phyloP scores from a whole-genome alignment of 2,113 vertebrate genomes.

The Pithys albifrons region DNA sequence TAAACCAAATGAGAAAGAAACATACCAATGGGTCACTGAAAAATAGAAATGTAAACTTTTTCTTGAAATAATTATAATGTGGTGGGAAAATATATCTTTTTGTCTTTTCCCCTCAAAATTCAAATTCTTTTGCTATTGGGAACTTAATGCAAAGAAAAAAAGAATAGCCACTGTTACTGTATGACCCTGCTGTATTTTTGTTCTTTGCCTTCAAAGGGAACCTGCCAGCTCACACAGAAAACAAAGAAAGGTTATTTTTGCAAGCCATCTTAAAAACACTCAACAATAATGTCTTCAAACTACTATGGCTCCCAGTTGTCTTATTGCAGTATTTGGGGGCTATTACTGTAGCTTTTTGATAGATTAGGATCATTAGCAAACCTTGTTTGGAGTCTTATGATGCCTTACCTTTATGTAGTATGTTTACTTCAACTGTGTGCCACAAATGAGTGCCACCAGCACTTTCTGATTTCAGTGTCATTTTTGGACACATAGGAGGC shows the following conservation, averaged over 20 bases:
- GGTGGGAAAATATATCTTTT: background rate
- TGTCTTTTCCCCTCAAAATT: background rate
- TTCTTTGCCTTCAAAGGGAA: constrained; percentile 7
- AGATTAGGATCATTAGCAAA: background rate
- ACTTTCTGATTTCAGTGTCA: background rate
- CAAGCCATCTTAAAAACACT: constrained; percentile 25
- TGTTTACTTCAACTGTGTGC: background rate
- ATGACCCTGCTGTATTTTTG: background rate
- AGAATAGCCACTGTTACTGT: background rate
- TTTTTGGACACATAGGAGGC: background rate
- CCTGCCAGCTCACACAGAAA: background rate
- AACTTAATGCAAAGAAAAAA: background rate
- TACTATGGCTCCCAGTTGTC: background rate
- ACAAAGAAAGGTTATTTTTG: constrained; percentile 17
- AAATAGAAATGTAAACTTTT: background rate
- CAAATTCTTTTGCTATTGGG: background rate
- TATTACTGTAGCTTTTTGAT: background rate
- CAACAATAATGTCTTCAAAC: background rate
- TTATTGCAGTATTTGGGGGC: background rate
- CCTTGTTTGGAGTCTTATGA: background rate
- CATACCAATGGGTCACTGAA: background rate
- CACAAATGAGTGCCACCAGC: background rate
- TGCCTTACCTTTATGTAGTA: background rate
- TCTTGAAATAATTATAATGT: background rate
- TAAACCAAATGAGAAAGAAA: constrained; percentile 1